Evolutionary conservation across 2,113 vertebrate species (phyloP), one percentile per base, ranked within the genome.

Genomic region (Mola mola): DNA sequence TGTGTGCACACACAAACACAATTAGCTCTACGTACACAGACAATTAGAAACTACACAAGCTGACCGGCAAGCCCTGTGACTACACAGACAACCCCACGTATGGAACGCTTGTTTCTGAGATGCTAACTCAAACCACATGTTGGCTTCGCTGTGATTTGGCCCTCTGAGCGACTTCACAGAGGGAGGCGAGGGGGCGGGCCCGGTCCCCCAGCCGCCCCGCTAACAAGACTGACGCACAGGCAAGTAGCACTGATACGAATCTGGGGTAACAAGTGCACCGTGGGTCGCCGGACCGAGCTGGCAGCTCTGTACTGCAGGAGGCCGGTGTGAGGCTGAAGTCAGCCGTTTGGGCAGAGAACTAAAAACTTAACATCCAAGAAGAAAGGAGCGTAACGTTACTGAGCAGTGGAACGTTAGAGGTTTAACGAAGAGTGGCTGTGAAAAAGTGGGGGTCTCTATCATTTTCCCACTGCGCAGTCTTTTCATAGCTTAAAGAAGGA

Each of bases 41-140:
- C 33, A 56, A n/a, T 34, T 50, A 31, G 4, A 61, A 40, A 8
- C 31, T 40, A 24, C 63, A 56, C 76, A 52, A 31, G 31, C 26
- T 1, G 40, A 64, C 17, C 58, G 48, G 25, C 13, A 13, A 66
- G 70, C 43, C 49, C 15, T 53, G 59, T 46, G 68, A 48, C 50
- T 47, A 56, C 12, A 2, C 59, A 21, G 62, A 31, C 56, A 20
- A 2, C 34, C 46, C 48, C 68, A 68, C 51, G 50, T 72, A 74
- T 31, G 50, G 70, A 73, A 48, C 38, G 52, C 79, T 78, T 63
- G 47, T 72, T 78, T 61, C 68, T 73, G 38, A 55, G 82, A 81
- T 34, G 70, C 41, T 87, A 92, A 92, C 66, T 84, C 75, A 85
- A 90, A 90, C 76, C 91, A 92, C 86, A 91, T 92, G 88, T 86